Evolutionary conservation across 2,113 vertebrate species (phyloP), one percentile per base, ranked within the genome.

Genomic region (Lampris incognitus): DNA sequence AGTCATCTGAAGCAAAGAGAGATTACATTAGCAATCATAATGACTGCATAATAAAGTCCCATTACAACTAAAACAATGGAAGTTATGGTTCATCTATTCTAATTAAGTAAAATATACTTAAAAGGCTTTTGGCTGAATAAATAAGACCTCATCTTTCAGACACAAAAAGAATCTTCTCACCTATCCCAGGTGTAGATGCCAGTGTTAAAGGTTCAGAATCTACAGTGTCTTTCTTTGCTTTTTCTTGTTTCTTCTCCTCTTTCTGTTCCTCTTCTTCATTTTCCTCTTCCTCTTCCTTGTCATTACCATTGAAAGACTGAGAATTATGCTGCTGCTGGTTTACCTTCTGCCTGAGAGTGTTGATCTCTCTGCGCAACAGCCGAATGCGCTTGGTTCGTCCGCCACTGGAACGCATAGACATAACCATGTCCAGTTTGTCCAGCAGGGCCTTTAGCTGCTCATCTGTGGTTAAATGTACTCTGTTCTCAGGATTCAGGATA

Each of bases 361-460:
- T 98, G 92, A 99, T 99, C 87, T 99, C 97, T 8, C 96, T 85
- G 11, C 97, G 95, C 67, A 99, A 93, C 70, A 98, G 93, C 39
- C 97, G 92, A 8, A 99, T 91, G 8, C 97, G 97, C 24, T 97
- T 97, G 0, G 97, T 98, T 9, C 98, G 95, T 42, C 97, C 97
- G 0, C 97, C 97, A 0, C 97, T 99, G 66, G 97, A 96, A 2
- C 96, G 87, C 96, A 98, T 96, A 78, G 94, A 90, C 11, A 94
- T 94, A 66, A 98, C 97, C 78, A 97, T 82, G 85, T 99, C 97
- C 78, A 99, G 89, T 89, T 98, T 98, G 84, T 99, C 97, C 78
- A 99, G 93, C 85, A 99, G 93, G 82, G 95, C 96, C 89, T 98
- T 98, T 67, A 99, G 93, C 87, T 99, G 98, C 1, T 92, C 95